Conservation (phyloP, 2,113 vertebrate species). For the Mixornis gularis region DNA sequence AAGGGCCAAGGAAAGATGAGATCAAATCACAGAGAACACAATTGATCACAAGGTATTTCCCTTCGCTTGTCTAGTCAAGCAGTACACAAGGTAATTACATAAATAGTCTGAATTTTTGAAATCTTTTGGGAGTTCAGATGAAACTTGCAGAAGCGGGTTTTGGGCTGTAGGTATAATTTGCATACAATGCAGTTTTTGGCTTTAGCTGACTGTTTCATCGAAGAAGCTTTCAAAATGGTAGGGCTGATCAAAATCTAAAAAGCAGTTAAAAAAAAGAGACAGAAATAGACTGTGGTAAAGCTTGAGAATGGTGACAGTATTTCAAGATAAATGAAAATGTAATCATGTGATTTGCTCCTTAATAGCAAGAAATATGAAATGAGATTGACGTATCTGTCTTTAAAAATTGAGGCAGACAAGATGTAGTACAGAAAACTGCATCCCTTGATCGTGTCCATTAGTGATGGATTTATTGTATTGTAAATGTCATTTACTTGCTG, state of each 20-base stretch:
- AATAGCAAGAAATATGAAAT: background rate
- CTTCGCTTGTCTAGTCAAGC: background rate
- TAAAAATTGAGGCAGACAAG: background rate
- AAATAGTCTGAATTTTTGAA: background rate
- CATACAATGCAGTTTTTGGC: background rate
- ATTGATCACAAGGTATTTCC: background rate
- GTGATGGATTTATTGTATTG: background rate
- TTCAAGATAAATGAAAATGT: conserved; percentile 23
- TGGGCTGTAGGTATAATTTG: background rate
- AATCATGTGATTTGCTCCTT: background rate
- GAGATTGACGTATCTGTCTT: background rate
- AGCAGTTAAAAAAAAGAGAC: background rate
- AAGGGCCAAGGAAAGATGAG: background rate
- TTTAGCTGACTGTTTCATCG: background rate
- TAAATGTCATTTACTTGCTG: background rate
- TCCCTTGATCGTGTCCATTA: background rate
- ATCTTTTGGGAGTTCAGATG: background rate
- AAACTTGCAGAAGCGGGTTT: background rate
- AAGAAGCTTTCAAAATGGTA: background rate
- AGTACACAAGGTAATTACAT: background rate
- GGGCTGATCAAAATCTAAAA: background rate
- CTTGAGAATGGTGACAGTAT: background rate
- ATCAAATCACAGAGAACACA: background rate
- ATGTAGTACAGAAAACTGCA: background rate
- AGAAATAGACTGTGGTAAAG: background rate